Percentiles rank a stretch among this genome's conserved stretches.
Conservation (phyloP, 2,113 vertebrate species). For the Lophius piscatorius region DNA sequence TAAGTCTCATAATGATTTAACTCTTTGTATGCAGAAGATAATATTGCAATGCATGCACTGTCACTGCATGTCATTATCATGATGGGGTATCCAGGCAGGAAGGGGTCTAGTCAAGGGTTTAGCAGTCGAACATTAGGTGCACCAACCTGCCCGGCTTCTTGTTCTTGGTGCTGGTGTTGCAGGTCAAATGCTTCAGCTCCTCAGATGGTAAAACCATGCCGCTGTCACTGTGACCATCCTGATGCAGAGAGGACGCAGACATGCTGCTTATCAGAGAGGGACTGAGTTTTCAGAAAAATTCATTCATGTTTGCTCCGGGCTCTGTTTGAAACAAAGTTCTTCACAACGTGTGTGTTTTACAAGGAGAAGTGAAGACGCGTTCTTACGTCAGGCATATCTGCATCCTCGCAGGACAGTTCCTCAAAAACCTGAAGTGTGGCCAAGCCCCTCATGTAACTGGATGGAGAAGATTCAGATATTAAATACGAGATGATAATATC, state of each 20-base stretch:
- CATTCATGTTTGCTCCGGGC: not conserved
- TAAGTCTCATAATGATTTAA: not conserved
- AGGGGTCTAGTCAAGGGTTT: not conserved
- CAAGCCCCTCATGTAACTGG: conserved; percentile 71
- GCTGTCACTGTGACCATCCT: conserved; percentile 87
- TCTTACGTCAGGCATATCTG: conserved; percentile 51
- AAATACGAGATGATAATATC: conserved; percentile 3
- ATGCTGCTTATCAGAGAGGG: not conserved
- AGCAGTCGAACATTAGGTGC: not conserved
- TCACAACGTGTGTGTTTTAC: not conserved
- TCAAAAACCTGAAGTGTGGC: conserved; percentile 69
- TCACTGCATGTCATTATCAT: not conserved
- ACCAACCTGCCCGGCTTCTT: conserved; percentile 74
- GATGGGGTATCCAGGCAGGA: not conserved
- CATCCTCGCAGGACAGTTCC: conserved; percentile 51
- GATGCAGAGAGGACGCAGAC: conserved; percentile 31
- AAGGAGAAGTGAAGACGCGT: conserved; percentile 13
- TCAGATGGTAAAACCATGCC: conserved; percentile 86
- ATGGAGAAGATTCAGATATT: conserved; percentile 9
- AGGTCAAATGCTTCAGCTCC: conserved; percentile 83
- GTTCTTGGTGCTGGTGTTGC: conserved; percentile 73
- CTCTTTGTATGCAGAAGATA: not conserved
- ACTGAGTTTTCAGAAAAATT: not conserved
- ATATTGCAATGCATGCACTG: not conserved
- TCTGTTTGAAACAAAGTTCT: too few relatives aligned